Evolutionary conservation across 2,888 invertebrate genomes (phyloP).

Genomic region (Polyommatus icarus): DNA sequence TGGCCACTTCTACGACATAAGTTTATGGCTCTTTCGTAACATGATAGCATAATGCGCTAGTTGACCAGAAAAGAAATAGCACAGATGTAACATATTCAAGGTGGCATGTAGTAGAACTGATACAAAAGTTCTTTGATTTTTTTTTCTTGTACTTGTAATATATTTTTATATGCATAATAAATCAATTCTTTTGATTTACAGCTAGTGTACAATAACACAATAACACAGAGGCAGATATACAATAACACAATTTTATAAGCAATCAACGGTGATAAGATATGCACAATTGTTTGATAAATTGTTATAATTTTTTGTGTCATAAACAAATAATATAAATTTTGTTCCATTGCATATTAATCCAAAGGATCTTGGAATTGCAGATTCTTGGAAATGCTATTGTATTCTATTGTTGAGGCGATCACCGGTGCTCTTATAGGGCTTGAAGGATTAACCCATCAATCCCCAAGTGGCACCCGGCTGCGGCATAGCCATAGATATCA

Average conservation of each 20-base stretch:
- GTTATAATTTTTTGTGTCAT: not conserved
- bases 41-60: not conserved
- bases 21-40: not conserved
- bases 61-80: not conserved
- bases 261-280: constrained; percentile 20
- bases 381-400: too few relatives aligned
- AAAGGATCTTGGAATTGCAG: too few relatives aligned
- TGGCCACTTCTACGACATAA: not conserved
- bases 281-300: constrained; percentile 16
- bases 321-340: not conserved
- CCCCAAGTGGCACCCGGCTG: too few relatives aligned
- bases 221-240: not conserved
- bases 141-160: not conserved
- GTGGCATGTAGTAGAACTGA: too few relatives aligned
- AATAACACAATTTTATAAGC: not conserved
- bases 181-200: too few relatives aligned
- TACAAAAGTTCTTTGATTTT: not conserved
- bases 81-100: too few relatives aligned
- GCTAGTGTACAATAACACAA: not conserved
- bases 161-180: not conserved
- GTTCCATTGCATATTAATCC: too few relatives aligned
- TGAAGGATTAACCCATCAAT: too few relatives aligned
- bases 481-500: too few relatives aligned
- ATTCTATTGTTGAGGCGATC: too few relatives aligned
- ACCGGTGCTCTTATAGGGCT: too few relatives aligned